Percentiles rank a stretch among this genome's conserved stretches.
phyloP scores from a whole-genome alignment of 2,797 vertebrate genomes.

The Catharus ustulatus region DNA sequence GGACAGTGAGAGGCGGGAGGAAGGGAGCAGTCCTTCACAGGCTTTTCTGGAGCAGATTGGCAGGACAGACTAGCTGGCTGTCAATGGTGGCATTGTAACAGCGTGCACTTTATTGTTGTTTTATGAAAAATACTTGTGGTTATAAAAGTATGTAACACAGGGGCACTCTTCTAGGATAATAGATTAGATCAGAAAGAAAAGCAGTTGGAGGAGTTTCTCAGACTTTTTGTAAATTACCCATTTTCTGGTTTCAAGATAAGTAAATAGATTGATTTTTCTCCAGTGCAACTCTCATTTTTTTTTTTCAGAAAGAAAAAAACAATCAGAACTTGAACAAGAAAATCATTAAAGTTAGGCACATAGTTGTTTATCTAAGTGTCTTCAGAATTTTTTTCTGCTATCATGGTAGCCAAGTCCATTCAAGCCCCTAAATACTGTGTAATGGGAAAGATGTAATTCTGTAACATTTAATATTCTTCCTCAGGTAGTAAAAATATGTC shows the following conservation, averaged over 20 bases:
- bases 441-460: background rate
- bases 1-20: background rate
- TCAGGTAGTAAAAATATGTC: background rate
- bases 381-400: background rate
- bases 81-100: background rate
- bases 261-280: background rate
- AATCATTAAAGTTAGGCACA: background rate
- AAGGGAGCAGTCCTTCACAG: background rate
- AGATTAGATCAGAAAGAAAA: conserved; percentile 31
- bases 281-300: background rate
- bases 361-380: background rate
- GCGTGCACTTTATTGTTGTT: conserved; percentile 45
- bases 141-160: background rate
- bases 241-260: conserved; percentile 60
- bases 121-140: conserved; percentile 37
- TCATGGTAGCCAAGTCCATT: background rate
- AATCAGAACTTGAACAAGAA: background rate
- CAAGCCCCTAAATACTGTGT: background rate
- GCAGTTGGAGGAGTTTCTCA: conserved; percentile 6
- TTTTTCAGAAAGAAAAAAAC: background rate
- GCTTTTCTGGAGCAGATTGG: background rate
- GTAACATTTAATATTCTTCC: background rate
- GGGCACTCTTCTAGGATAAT: conserved; percentile 17
- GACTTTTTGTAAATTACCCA: conserved; percentile 60
- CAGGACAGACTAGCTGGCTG: background rate